Base-by-base conservation (phyloP, 2,888 invertebrate species). In the Epistrophe eligans region DNA sequence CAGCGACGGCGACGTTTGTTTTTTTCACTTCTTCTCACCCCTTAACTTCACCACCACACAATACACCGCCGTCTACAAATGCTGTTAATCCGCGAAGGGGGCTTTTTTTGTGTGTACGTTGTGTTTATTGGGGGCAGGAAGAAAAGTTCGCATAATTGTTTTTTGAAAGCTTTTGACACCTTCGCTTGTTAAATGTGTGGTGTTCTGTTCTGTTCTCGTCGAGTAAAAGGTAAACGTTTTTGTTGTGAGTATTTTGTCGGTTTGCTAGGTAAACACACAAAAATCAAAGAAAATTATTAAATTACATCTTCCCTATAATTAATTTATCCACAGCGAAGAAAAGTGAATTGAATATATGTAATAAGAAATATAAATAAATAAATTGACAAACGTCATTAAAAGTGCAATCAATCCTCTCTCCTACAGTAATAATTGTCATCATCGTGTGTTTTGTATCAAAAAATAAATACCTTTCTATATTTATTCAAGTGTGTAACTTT, bases 1-100 rank as follows among this genome's bases (percentile, higher is more conserved):
- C 88, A 55, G 70, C 70, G 70, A 70, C 55, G 70, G 55, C 70
- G 81, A 88, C 83, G 88, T 89, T 89, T 89, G 88, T 89, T 88
- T 89, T n/a, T 87, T 88, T 77, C 80, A 77, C 85, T 79, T 72
- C 70, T 79, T 70, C 52, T 70, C 52, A 52, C 71, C 70, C 73
- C 77, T 79, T 83, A 80, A 52, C 55, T 40, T 11, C 70, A 40
- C 70, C 70, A 50, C 10, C n/a, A n/a, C 52, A 43, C 10, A 28
- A n/a, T 52, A 43, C 52, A 79, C 60, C 74, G 43, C 8, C 55
- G 8, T 58, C 52, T 58, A 62, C 62, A 62, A 62, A 62, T 74
- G 58, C 40, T 71, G 80, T 67, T 52, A 76, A 52, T 50, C 52
- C 50, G 71, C 77, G 64, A 45, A 64, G 48, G 77, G 74, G 73